Base-by-base conservation (phyloP, 2,113 vertebrate species). In the Oceanites oceanicus region DNA sequence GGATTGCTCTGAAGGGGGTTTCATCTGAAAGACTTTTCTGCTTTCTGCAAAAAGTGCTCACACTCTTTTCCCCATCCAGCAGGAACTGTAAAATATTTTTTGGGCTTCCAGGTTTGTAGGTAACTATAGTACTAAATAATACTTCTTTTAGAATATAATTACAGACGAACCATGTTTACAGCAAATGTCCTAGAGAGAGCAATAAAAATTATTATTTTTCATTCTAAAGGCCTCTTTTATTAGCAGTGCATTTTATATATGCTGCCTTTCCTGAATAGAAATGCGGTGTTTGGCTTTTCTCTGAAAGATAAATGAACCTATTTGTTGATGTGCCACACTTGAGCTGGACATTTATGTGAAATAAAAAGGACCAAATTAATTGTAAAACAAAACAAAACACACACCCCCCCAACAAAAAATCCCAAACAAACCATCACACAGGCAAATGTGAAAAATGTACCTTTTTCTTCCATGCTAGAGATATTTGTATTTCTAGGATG, bases 161-260 rank as follows among this genome's bases (percentile, higher is more conserved):
- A 97, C 88, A 95, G 92, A 92, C 92, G 50, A 96, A 92, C 86
- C 92, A 66, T 95, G 93, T 97, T 98, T 96, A 97, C 94, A 96
- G 95, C 86, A 92, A 91, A 97, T 96, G 79, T 96, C 79, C 88
- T 76, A 96, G 85, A 93, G 81, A 97, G 91, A 97, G 90, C 95
- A 97, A 97, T 96, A 98, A 96, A 96, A 98, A 97, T 95, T 94
- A 98, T 96, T 97, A 96, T 97, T 98, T 98, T 98, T 98, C 74
- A 92, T 97, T 97, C 85, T 66, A 95, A 97, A 96, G 96, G 76
- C 94, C 92, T 97, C 91, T 84, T 88, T 96, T 98, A 98, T 98
- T 97, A 98, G 92, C 96, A 96, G 76, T 96, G 90, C 82, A 85
- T 93, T 83, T 84, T 92, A 92, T 96, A 97, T 95, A 95, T 77